These are phyloP conservation scores for Tetranychus piercei DNA, from an alignment of 2,888 invertebrate genomes.

Conservation along the genomic window DNA sequence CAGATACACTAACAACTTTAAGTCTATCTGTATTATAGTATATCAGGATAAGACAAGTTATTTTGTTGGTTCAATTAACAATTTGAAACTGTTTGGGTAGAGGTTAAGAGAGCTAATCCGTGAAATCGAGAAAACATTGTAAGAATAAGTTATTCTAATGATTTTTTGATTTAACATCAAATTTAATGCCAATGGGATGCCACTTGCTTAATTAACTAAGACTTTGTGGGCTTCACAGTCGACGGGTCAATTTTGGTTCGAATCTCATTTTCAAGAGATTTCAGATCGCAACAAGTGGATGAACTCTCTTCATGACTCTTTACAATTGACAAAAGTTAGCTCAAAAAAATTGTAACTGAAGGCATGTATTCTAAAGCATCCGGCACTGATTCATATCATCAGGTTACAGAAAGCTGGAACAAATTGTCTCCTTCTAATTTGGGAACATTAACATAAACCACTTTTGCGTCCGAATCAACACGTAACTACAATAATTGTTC, in stretches of 20 bases:
- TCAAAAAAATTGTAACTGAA: constrained; percentile 10
- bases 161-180: background rate
- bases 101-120: background rate
- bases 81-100: no score
- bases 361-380: constrained; percentile 9
- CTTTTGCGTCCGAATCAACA: background rate
- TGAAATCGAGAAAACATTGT: background rate
- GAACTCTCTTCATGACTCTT: background rate
- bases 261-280: background rate
- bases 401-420: background rate
- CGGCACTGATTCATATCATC: constrained; percentile 14
- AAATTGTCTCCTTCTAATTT: background rate
- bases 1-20: no score
- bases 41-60: no score
- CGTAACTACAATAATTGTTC: background rate
- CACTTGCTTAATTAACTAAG: background rate
- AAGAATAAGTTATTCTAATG: background rate
- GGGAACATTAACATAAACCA: background rate
- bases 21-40: no score
- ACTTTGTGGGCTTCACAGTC: background rate
- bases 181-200: background rate
- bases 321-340: constrained; percentile 7
- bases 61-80: no score
- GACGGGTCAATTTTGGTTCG: background rate
- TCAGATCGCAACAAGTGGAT: background rate